Conservation (phyloP, 2,888 invertebrate genomes). For the Leptogaster cylindrica region DNA sequence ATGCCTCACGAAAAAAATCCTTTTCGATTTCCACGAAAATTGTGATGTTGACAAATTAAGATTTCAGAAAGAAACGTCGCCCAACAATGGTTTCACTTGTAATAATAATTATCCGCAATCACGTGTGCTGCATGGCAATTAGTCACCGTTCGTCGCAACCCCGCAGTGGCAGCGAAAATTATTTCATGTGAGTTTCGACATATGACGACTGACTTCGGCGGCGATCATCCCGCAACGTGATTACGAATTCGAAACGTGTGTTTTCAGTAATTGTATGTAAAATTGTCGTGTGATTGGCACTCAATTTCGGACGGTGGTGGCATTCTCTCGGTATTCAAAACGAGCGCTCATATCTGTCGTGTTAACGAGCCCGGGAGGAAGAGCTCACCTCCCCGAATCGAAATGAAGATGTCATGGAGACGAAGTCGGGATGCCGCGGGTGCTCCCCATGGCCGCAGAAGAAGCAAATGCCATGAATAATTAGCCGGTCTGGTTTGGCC, state of each 20-base stretch:
- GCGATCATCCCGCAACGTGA: slow-evolving; percentile 1
- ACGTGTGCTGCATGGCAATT: slow-evolving; percentile 32
- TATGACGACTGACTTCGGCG: slow-evolving; percentile 18
- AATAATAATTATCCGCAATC: slow-evolving; percentile 43
- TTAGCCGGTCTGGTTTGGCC: slow-evolving; percentile 4
- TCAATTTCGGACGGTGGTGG: slow-evolving; percentile 31
- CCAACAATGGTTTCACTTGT: slow-evolving; percentile 24
- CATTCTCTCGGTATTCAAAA: slow-evolving; percentile 3
- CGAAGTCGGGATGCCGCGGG: neutral
- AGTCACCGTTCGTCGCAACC: neutral
- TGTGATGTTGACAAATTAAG: slow-evolving; percentile 38
- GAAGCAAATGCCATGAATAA: slow-evolving; percentile 16
- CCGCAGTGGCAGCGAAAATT: slow-evolving; percentile 5
- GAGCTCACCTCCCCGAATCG: too few species aligned
- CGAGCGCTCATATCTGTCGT: slow-evolving; percentile 15
- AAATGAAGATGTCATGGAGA: slow-evolving; percentile 21
- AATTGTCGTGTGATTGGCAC: slow-evolving; percentile 45
- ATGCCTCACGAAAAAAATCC: neutral
- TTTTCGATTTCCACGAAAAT: neutral
- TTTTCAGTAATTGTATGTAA: slow-evolving; percentile 45
- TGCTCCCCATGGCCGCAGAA: too few species aligned
- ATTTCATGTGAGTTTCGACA: slow-evolving; percentile 30
- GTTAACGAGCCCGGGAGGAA: slow-evolving; percentile 13
- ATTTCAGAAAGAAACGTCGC: slow-evolving; percentile 37
- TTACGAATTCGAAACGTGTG: slow-evolving; percentile 38